Percentiles rank a stretch among this genome's conserved stretches.
phyloP scores from a whole-genome alignment of 2,888 invertebrate species.

The Cosmia pyralina region DNA sequence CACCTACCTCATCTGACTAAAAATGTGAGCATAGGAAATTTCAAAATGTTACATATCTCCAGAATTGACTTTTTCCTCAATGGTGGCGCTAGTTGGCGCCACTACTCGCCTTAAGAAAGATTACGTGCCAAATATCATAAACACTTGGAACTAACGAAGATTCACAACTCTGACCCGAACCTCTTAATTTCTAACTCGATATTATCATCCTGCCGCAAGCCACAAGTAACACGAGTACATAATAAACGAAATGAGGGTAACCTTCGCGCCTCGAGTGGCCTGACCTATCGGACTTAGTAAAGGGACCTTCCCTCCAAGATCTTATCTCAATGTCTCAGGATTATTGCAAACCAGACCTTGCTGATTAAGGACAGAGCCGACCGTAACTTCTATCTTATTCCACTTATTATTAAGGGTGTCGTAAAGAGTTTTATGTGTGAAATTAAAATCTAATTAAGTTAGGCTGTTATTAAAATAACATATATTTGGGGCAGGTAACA shows the following conservation, averaged over 20 bases:
- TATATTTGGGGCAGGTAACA: too few species aligned
- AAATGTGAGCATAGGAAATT: too few species aligned
- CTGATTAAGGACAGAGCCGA: conserved; percentile 67
- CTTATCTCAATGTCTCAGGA: conserved; percentile 67
- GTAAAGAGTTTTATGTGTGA: conserved; percentile 56
- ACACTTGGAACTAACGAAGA: conserved; percentile 24
- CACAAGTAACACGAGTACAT: conserved; percentile 62
- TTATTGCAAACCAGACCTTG: conserved; percentile 68
- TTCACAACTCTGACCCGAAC: conserved; percentile 23
- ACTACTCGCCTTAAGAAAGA: neutral
- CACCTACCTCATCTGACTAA: too few species aligned
- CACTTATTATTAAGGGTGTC: conserved; percentile 60
- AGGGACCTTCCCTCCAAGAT: conserved; percentile 66
- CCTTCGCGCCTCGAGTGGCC: conserved; percentile 66
- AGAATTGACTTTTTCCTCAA: too few species aligned
- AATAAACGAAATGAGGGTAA: conserved; percentile 64
- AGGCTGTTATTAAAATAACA: too few species aligned
- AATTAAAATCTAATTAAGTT: too few species aligned
- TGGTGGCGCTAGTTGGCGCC: too few species aligned
- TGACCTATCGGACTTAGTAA: conserved; percentile 75
- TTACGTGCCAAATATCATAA: conserved; percentile 11
- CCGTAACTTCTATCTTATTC: conserved; percentile 68
- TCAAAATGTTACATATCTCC: too few species aligned
- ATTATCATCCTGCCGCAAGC: conserved; percentile 59
- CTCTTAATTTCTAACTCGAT: conserved; percentile 56